A percentile compares a stretch with the other conserved stretches of the same genome.
Evolutionary conservation across 1,140 invertebrate genomes (phyloP).

Genomic region (Microplitis mediator): DNA sequence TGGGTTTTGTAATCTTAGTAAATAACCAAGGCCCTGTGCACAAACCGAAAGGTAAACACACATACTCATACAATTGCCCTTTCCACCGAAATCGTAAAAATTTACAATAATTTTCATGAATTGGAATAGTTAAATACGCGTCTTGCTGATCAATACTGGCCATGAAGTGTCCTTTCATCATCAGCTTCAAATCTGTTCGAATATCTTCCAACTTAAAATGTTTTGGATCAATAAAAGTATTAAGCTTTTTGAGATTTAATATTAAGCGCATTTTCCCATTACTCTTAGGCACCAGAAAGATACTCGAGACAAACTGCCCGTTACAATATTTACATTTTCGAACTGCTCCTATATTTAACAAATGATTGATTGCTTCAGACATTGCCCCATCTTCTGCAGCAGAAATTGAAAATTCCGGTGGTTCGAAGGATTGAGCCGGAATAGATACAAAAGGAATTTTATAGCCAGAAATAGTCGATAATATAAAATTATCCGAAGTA

Average conservation of each 20-base stretch:
- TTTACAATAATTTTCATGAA: not conserved
- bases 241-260: not conserved
- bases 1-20: not conserved
- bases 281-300: not conserved
- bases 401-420: too few relatives aligned
- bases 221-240: not conserved
- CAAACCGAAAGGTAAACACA: not conserved
- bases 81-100: not conserved
- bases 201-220: constrained; percentile 1
- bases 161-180: not conserved
- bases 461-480: too few relatives aligned
- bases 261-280: not conserved
- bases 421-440: too few relatives aligned
- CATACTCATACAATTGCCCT: not conserved
- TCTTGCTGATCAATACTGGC: not conserved
- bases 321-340: not conserved
- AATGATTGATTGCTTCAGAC: too few relatives aligned
- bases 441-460: too few relatives aligned
- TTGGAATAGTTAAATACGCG: not conserved
- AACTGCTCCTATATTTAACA: too few relatives aligned
- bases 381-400: too few relatives aligned
- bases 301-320: not conserved
- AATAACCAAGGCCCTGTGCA: not conserved
- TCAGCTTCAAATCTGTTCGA: not conserved
- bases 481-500: too few relatives aligned